Conservation (phyloP, 2,888 invertebrate species). For the Dusona sp. region DNA sequence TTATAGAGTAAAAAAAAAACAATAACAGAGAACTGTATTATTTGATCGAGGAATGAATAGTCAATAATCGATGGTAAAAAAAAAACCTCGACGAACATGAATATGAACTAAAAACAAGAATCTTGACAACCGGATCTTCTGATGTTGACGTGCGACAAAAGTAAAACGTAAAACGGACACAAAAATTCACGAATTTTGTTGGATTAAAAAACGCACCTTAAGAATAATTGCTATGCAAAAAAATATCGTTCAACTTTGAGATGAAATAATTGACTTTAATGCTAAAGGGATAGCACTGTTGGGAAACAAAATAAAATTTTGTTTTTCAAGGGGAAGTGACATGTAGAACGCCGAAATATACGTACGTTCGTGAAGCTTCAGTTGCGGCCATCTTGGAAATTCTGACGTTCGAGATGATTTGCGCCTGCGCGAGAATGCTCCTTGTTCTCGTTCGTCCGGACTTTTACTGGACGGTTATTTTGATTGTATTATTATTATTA, state of each 20-base stretch:
- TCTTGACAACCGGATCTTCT: background rate
- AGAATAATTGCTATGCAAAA: background rate
- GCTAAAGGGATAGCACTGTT: background rate
- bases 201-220: background rate
- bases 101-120: background rate
- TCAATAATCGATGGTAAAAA: background rate
- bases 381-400: conserved; percentile 57
- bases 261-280: background rate
- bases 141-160: background rate
- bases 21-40: too few species aligned
- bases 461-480: conserved; percentile 2
- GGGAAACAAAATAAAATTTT: background rate
- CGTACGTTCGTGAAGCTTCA: conserved; percentile 51
- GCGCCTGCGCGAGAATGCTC: conserved; percentile 57
- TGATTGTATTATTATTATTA: conserved; percentile 10
- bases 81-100: background rate
- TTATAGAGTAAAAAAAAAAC: too few species aligned
- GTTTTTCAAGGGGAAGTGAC: conserved; percentile 21
- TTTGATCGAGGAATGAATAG: too few species aligned
- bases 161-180: too few species aligned
- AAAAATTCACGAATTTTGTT: background rate
- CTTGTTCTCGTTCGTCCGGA: conserved; percentile 4
- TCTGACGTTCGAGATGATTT: conserved; percentile 11
- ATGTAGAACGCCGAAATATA: conserved; percentile 45
- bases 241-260: background rate